phyloP scores from a whole-genome alignment of 2,888 invertebrate genomes.

The Zhengitettix transpicula region DNA sequence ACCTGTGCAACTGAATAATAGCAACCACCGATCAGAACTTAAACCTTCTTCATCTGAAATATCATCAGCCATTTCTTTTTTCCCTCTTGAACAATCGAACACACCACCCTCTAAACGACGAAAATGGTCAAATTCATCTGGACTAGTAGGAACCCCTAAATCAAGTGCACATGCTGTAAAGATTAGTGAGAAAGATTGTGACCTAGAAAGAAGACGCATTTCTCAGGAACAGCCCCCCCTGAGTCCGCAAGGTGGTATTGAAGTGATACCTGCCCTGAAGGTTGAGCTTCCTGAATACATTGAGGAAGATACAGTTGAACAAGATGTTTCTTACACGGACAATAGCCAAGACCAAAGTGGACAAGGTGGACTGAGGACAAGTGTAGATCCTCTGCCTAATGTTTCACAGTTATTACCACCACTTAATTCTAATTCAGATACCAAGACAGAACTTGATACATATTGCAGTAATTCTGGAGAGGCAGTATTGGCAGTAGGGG shows the following conservation, averaged over 20 bases:
- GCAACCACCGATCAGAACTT: background rate
- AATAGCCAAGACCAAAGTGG: too few species aligned
- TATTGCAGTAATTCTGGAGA: too few species aligned
- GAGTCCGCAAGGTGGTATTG: background rate
- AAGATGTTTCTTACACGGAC: background rate
- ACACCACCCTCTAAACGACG: background rate
- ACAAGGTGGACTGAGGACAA: too few species aligned
- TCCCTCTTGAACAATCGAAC: background rate
- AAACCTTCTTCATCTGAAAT: background rate
- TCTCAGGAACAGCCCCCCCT: background rate
- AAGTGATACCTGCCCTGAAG: background rate
- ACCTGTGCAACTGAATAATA: background rate
- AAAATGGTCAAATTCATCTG: background rate
- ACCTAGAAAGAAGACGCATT: background rate
- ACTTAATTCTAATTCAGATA: too few species aligned
- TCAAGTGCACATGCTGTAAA: background rate
- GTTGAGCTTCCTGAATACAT: background rate
- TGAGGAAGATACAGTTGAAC: background rate
- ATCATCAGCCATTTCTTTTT: background rate
- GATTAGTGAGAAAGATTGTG: background rate
- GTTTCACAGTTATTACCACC: too few species aligned
- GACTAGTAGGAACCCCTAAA: background rate
- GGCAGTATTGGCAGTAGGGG: too few species aligned
- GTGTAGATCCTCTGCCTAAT: too few species aligned
- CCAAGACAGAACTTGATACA: too few species aligned